phyloP scores from a whole-genome alignment of 2,113 vertebrate genomes.

The Zingel zingel region DNA sequence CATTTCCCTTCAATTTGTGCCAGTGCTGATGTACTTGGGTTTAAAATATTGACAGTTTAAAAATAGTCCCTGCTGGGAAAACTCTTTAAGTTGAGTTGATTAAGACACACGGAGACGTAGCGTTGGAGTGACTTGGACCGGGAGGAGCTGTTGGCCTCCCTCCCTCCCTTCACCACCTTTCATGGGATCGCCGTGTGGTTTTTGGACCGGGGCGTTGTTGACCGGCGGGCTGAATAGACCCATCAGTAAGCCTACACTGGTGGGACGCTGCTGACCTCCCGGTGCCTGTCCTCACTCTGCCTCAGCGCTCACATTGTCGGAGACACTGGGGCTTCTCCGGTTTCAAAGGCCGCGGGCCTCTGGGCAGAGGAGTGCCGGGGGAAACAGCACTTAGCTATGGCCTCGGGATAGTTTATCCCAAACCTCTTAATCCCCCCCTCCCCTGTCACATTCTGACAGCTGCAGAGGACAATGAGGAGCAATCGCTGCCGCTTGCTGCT shows the following conservation, averaged over 20 bases:
- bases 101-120: not conserved
- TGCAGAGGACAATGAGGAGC: slow-evolving; percentile 18
- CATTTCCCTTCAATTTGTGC: not conserved
- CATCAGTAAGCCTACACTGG: slow-evolving; percentile 69
- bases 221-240: slow-evolving; percentile 47
- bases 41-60: no score
- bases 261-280: slow-evolving; percentile 71
- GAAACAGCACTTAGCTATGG: slow-evolving; percentile 32
- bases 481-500: not conserved
- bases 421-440: slow-evolving; percentile 40
- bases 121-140: not conserved
- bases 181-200: not conserved
- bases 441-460: slow-evolving; percentile 33
- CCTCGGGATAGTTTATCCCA: slow-evolving; percentile 30
- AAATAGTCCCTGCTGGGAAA: not conserved
- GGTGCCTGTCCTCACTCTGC: slow-evolving; percentile 59
- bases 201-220: slow-evolving; percentile 7
- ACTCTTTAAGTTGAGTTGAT: not conserved
- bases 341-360: slow-evolving; percentile 60
- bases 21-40: not conserved
- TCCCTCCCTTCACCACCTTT: not conserved
- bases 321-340: slow-evolving; percentile 57
- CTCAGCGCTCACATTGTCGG: slow-evolving; percentile 50
- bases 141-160: not conserved
- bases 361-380: slow-evolving; percentile 2